Conservation (phyloP, 2,888 invertebrate genomes). For the Biston stratarius region DNA sequence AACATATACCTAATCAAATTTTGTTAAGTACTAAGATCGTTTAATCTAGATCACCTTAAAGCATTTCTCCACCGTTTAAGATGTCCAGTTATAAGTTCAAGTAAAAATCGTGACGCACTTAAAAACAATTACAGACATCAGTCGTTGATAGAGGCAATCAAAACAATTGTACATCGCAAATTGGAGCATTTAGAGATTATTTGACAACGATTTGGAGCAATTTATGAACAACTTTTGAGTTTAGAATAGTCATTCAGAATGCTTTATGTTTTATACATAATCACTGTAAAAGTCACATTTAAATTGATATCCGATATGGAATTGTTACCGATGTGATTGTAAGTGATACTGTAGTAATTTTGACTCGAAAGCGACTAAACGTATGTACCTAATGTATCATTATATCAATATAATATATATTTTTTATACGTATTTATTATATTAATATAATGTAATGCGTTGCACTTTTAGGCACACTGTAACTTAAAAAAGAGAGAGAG, state of each 20-base stretch:
- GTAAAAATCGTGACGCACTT: constrained; percentile 53
- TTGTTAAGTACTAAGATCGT: too few species aligned
- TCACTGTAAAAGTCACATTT: background rate
- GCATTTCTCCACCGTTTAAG: constrained; percentile 22
- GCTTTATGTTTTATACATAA: background rate
- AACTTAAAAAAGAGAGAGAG: too few species aligned
- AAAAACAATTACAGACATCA: constrained; percentile 58
- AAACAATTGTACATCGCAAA: constrained; percentile 55
- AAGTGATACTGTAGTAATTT: background rate
- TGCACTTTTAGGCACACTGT: too few species aligned
- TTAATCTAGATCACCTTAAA: constrained; percentile 33
- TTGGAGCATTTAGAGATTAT: constrained; percentile 50
- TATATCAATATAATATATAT: too few species aligned
- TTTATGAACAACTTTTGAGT: constrained; percentile 22
- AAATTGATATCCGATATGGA: constrained; percentile 4
- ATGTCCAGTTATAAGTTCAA: constrained; percentile 23
- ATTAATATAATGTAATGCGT: too few species aligned
- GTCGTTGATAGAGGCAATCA: constrained; percentile 55
- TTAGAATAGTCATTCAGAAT: constrained; percentile 12
- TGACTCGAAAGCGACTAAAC: too few species aligned
- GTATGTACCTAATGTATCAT: too few species aligned
- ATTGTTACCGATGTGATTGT: background rate
- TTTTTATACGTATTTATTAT: too few species aligned
- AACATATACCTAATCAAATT: too few species aligned
- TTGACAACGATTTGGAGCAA: constrained; percentile 44